A percentile compares a stretch with the other conserved stretches of the same genome.
These are phyloP conservation scores for Rattus rattus DNA, from an alignment of 2,113 vertebrate genomes.

Conservation along the genomic window DNA sequence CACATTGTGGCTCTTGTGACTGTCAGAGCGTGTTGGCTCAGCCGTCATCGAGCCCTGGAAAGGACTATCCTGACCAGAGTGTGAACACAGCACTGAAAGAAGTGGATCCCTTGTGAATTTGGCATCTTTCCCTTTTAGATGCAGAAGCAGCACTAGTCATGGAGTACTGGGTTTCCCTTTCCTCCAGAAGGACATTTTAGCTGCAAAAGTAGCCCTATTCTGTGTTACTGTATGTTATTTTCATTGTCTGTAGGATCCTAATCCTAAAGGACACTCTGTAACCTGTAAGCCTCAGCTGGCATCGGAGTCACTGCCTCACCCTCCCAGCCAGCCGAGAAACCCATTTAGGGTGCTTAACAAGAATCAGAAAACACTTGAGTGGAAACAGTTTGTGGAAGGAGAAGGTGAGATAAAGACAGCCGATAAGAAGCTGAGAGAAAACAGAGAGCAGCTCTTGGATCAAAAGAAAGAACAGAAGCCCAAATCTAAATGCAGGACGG, in stretches of 20 bases:
- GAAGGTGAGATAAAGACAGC: slow-evolving; percentile 37
- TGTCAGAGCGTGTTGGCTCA: not conserved
- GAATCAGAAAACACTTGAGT: slow-evolving; percentile 79
- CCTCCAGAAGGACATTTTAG: not conserved
- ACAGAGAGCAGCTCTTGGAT: slow-evolving; percentile 3
- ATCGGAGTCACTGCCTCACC: slow-evolving; percentile 63
- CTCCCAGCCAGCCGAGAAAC: slow-evolving; percentile 87
- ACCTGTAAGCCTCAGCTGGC: slow-evolving; percentile 64
- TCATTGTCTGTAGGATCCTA: slow-evolving; percentile 84
- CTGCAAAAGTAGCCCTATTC: not conserved
- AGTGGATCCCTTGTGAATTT: not conserved
- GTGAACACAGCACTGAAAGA: not conserved
- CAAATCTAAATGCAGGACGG: slow-evolving; percentile 59
- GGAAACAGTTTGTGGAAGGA: slow-evolving; percentile 81
- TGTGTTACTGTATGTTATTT: slow-evolving; percentile 18
- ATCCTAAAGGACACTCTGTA: slow-evolving; percentile 71
- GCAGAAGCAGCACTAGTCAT: not conserved
- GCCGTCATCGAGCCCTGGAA: not conserved
- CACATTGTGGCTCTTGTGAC: not conserved
- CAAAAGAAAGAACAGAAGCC: slow-evolving; percentile 63
- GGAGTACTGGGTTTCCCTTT: not conserved
- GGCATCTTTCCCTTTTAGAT: not conserved
- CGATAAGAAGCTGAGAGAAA: slow-evolving; percentile 49
- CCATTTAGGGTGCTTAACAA: slow-evolving; percentile 91
- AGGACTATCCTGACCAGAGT: not conserved